Evolutionary conservation across 2,797 vertebrate genomes (phyloP).

Genomic region (Gastrophryne carolinensis): DNA sequence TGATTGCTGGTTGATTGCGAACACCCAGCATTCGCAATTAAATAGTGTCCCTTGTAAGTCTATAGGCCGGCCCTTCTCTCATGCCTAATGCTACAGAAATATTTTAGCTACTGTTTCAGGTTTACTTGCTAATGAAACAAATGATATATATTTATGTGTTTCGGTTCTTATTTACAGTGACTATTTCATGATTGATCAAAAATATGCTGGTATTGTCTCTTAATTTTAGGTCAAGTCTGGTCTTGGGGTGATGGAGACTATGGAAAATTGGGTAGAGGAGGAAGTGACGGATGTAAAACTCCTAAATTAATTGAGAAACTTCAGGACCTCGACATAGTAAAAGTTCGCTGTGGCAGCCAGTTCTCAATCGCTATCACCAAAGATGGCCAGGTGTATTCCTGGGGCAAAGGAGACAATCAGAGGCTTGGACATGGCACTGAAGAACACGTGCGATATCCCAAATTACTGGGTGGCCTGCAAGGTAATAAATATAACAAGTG

Average conservation of each 20-base stretch:
- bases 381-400: constrained; percentile 95
- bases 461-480: constrained; percentile 89
- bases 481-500: too few species aligned
- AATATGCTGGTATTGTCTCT: too few species aligned
- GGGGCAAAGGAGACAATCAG: constrained; percentile 98
- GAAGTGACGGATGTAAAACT: constrained; percentile 96
- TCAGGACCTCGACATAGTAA: constrained; percentile 90
- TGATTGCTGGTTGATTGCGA: too few species aligned
- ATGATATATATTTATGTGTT: too few species aligned
- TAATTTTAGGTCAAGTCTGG: constrained; percentile 89
- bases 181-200: too few species aligned
- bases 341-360: constrained; percentile 94
- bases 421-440: constrained; percentile 95
- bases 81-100: too few species aligned
- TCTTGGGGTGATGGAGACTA: constrained; percentile 99
- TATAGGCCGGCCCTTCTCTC: too few species aligned
- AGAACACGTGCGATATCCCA: constrained; percentile 96
- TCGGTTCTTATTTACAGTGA: too few species aligned
- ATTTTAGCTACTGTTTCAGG: too few species aligned
- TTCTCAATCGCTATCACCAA: constrained; percentile 94
- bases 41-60: too few species aligned
- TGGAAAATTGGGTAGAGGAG: constrained; percentile 93
- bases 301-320: constrained; percentile 95
- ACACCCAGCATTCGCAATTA: too few species aligned
- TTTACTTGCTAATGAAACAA: too few species aligned